Conservation (phyloP, 2,113 vertebrate species). For the Limnothrissa miodon region DNA sequence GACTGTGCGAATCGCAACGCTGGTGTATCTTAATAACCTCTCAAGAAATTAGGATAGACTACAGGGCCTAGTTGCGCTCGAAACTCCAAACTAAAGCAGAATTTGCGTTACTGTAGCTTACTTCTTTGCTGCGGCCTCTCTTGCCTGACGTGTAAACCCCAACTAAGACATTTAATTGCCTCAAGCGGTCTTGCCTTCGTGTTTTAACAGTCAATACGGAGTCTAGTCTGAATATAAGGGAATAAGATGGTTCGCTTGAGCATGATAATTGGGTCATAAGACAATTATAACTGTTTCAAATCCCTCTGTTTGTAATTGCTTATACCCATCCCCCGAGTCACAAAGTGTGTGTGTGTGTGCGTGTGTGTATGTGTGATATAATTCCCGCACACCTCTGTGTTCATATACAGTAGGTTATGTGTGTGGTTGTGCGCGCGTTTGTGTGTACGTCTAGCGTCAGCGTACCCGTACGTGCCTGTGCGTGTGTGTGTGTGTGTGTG, state of each 20-base stretch:
- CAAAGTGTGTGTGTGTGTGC: background rate
- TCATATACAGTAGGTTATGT: background rate
- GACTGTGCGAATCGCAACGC: background rate
- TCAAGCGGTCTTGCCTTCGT: conserved; percentile 59
- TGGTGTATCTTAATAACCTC: background rate
- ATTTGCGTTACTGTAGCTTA: conserved; percentile 49
- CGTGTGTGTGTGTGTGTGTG: background rate
- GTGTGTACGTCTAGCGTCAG: background rate
- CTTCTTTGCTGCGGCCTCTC: background rate
- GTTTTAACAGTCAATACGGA: conserved; percentile 64
- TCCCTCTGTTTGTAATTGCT: conserved; percentile 54
- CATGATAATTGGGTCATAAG: conserved; percentile 75
- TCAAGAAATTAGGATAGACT: background rate
- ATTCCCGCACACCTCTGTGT: background rate
- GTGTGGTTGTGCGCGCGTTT: background rate
- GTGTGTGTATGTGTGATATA: background rate
- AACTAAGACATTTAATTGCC: conserved; percentile 67
- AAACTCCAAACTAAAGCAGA: background rate
- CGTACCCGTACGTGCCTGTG: background rate
- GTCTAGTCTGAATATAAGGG: conserved; percentile 63
- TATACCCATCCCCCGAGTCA: conserved; percentile 21
- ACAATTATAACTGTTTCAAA: conserved; percentile 68
- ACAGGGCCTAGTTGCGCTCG: background rate
- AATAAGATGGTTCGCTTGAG: conserved; percentile 64
- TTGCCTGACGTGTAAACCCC: conserved; percentile 59